A percentile compares a stretch with the other conserved stretches of the same genome.
Conservation (phyloP, 2,113 vertebrate genomes). For the Regulus satrapa region DNA sequence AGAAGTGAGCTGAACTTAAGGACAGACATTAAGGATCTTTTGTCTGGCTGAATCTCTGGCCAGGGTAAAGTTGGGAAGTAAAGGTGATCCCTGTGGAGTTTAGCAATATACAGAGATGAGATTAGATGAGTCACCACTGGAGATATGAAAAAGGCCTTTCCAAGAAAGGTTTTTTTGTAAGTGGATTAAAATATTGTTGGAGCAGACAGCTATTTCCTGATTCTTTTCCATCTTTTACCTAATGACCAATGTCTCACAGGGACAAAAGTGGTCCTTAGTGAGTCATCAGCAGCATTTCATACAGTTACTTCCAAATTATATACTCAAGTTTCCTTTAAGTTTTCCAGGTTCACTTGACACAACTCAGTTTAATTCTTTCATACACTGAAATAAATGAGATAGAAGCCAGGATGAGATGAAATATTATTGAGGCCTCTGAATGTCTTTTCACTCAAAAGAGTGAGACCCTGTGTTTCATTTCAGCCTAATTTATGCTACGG, state of each 20-base stretch:
- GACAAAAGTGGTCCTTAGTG: not conserved
- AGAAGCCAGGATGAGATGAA: not conserved
- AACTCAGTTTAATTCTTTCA: not conserved
- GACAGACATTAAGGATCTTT: conserved; percentile 32
- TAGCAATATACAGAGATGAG: conserved; percentile 43
- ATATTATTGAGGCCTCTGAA: not conserved
- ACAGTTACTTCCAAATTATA: conserved; percentile 17
- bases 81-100: conserved; percentile 63
- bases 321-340: not conserved
- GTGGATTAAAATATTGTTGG: conserved; percentile 30
- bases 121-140: conserved; percentile 35
- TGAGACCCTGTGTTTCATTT: not conserved
- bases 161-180: not conserved
- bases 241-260: not conserved
- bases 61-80: conserved; percentile 58
- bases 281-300: conserved; percentile 8
- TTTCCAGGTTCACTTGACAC: not conserved
- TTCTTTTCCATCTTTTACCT: not conserved
- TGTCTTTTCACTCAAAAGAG: conserved; percentile 17
- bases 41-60: conserved; percentile 20
- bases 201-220: conserved; percentile 6
- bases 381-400: not conserved
- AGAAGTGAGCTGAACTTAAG: conserved; percentile 19
- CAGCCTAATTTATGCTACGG: not conserved
- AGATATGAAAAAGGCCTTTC: conserved; percentile 46